phyloP scores from a whole-genome alignment of 2,113 vertebrate genomes.

The Seriola aureovittata region DNA sequence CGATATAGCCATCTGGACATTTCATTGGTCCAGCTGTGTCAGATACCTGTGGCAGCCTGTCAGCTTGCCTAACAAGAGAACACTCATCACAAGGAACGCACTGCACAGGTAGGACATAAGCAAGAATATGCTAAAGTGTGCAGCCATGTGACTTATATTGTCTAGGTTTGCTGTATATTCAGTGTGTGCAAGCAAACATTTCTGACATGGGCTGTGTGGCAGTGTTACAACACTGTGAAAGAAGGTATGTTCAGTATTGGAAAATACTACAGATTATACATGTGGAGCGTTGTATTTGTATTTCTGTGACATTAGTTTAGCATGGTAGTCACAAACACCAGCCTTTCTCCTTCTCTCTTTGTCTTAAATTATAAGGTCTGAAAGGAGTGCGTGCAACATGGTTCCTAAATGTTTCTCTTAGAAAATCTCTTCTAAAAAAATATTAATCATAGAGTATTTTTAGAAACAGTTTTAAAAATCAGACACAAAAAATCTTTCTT shows the following conservation, averaged over 20 bases:
- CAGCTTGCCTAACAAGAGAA: not conserved
- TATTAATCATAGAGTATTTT: not conserved
- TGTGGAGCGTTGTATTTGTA: not conserved
- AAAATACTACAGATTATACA: not conserved
- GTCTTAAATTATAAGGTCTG: too few relatives aligned
- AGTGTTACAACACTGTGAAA: not conserved
- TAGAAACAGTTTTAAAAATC: not conserved
- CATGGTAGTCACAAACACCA: not conserved
- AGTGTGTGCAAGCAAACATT: not conserved
- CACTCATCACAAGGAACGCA: not conserved
- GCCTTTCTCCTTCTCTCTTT: too few relatives aligned
- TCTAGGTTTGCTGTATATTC: not conserved
- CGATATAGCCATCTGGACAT: too few relatives aligned
- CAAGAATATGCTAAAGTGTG: not conserved
- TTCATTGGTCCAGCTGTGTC: not conserved
- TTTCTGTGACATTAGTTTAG: not conserved
- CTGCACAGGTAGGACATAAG: not conserved
- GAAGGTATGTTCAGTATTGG: not conserved
- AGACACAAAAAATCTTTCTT: not conserved
- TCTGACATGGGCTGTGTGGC: not conserved
- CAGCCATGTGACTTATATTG: not conserved
- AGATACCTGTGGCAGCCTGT: not conserved
- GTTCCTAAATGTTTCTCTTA: too few relatives aligned
- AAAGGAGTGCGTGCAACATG: not conserved
- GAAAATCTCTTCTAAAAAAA: too few relatives aligned